These are phyloP conservation scores for Gryon sp. DNA, from an alignment of 1,140 invertebrate genomes.

Conservation along the genomic window DNA sequence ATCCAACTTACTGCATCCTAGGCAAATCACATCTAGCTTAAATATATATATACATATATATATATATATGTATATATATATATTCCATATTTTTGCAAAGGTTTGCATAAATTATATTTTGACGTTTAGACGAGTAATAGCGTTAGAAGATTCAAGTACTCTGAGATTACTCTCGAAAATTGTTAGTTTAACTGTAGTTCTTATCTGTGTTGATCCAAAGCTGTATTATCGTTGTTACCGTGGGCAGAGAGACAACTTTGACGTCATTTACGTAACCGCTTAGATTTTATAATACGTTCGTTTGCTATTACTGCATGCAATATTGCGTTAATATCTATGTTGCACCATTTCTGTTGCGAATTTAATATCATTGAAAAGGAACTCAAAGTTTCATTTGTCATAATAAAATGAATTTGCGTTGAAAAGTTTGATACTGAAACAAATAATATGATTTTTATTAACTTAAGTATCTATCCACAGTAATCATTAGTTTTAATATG, in stretches of 20 bases:
- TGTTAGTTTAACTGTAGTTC: constrained; percentile 46
- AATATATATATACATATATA: too few species aligned
- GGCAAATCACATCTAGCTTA: constrained; percentile 43
- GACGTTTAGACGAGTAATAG: constrained; percentile 35
- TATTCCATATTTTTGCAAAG: constrained; percentile 53
- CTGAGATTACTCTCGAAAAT: constrained; percentile 41
- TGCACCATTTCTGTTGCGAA: constrained; percentile 1
- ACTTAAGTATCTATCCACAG: too few species aligned
- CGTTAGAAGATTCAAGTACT: constrained; percentile 42
- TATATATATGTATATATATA: too few species aligned
- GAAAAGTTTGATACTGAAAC: constrained; percentile 14
- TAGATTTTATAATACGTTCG: constrained; percentile 28
- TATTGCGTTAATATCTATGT: constrained; percentile 11
- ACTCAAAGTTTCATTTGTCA: constrained; percentile 8
- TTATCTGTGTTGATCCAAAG: constrained; percentile 39
- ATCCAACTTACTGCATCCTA: constrained; percentile 50
- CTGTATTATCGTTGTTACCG: constrained; percentile 22
- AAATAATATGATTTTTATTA: too few species aligned
- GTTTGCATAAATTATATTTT: constrained; percentile 53
- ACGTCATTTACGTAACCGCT: constrained; percentile 21
- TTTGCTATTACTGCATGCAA: constrained; percentile 16
- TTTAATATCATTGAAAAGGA: constrained; percentile 17
- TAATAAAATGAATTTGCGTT: constrained; percentile 10
- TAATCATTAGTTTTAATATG: too few species aligned
- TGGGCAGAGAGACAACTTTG: constrained; percentile 24